Percentiles rank a stretch among this genome's conserved stretches.
These are phyloP conservation scores for Siderastrea radians DNA, from an alignment of 92 coral and sea anemone species.

Conservation along the genomic window DNA sequence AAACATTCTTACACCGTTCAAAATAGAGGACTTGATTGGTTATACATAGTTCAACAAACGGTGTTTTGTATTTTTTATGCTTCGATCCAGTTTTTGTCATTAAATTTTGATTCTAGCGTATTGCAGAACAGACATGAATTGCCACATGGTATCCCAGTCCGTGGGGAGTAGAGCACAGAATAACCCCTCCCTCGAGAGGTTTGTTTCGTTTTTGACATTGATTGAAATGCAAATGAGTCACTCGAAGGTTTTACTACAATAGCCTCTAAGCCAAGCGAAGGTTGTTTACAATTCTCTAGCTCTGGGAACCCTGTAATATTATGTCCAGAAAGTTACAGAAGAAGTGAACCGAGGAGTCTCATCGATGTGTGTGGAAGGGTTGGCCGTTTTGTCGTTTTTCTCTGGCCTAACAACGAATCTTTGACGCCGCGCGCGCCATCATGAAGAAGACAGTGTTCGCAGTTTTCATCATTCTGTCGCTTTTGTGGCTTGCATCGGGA, in stretches of 20 bases:
- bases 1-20: neutral
- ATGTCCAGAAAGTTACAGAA: conserved; percentile 5
- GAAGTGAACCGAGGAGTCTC: neutral
- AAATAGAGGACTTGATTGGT: too few relatives aligned
- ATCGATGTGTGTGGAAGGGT: conserved; percentile 1
- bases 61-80: too few relatives aligned
- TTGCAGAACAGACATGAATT: too few relatives aligned
- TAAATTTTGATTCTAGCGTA: too few relatives aligned
- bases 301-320: neutral
- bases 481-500: conserved; percentile 30
- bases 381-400: conserved; percentile 2
- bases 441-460: conserved; percentile 25
- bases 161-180: too few relatives aligned
- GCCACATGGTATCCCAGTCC: too few relatives aligned
- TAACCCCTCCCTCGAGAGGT: conserved; percentile 6
- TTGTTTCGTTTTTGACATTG: neutral
- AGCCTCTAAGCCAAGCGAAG: neutral
- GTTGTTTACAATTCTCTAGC: conserved; percentile 8
- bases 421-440: conserved; percentile 21
- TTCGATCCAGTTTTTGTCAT: too few relatives aligned
- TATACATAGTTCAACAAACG: too few relatives aligned
- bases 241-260: neutral
- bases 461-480: conserved; percentile 35
- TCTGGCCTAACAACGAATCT: neutral
- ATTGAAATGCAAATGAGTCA: conserved; percentile 36